Evolutionary conservation across 2,797 vertebrate species (phyloP).

Genomic region (Neopelma chrysocephalum): DNA sequence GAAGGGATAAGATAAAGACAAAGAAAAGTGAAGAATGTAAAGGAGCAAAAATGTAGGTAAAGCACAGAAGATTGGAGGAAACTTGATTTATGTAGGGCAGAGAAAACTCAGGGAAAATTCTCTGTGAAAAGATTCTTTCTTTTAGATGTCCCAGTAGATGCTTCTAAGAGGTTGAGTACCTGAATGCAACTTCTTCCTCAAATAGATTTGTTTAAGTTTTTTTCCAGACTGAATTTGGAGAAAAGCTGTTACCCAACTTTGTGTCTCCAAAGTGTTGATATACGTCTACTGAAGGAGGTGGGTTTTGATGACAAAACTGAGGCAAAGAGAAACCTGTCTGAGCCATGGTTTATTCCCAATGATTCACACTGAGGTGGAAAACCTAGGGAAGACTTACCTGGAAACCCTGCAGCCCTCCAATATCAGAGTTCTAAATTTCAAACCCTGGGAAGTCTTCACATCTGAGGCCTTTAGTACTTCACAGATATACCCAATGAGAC

Average conservation of each 20-base stretch:
- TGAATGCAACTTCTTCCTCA: background rate
- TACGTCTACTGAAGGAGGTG: background rate
- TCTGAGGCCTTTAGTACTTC: background rate
- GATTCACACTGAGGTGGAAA: background rate
- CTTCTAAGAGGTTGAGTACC: background rate
- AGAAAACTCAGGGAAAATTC: background rate
- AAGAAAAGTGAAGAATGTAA: background rate
- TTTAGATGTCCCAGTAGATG: background rate
- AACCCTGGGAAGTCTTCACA: background rate
- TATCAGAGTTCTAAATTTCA: background rate
- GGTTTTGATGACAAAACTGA: background rate
- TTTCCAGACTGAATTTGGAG: background rate
- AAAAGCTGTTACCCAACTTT: background rate
- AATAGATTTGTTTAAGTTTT: background rate
- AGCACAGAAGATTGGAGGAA: background rate
- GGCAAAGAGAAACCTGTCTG: background rate
- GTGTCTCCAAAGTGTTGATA: background rate
- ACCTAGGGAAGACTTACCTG: background rate
- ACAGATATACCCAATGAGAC: background rate
- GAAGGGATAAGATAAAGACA: background rate
- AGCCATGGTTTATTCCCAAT: background rate
- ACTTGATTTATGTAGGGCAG: background rate
- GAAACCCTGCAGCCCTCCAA: background rate
- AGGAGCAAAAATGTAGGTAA: background rate
- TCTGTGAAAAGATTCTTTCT: background rate